Evolutionary conservation across 2,797 vertebrate species (phyloP), one percentile per base, ranked within the genome.

Genomic region (Anabas testudineus): DNA sequence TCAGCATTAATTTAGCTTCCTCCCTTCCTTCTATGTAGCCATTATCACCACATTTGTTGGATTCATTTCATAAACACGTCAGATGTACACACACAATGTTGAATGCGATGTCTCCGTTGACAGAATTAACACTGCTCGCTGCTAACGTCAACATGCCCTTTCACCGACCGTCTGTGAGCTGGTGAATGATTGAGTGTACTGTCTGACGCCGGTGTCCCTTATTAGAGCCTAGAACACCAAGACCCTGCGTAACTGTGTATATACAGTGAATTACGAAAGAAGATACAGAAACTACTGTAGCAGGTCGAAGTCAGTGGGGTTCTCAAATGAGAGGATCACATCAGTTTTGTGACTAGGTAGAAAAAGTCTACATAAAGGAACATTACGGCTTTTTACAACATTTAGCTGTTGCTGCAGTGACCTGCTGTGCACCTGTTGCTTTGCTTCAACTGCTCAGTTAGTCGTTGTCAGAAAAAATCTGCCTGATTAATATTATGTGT

Each of bases 101-200:
- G 41, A 43, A 43, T 18, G 15, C 18, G 39, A 42, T 8, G 16
- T 42, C 39, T 18, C 18, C 41, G 6, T 43, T n/a, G 2, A n/a
- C 18, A 42, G 18, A 42, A 41, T 41, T 14, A 42, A 39, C 37
- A 4, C 15, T 18, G 15, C 39, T 19, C n/a, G 22, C 45, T 54
- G 18, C 53, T 58, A 49, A 47, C 41, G 18, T 48, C 66, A 60
- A 41, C 10, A 2, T 30, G 15, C 26, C 19, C 22, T 61, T 73
- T 54, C 9, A 42, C 22, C 5, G 24, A 19, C 19, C 21, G 1
- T 54, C 28, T 67, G 57, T 26, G 49, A 55, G 43, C n/a, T 42
- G 19, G 67, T 72, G 47, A 81, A 81, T 81, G 64, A 79, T 59
- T 79, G 67, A 62, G 48, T 46, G 57, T 12, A 15, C 21, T 39